A percentile compares a stretch with the other conserved stretches of the same genome.
Evolutionary conservation across 2,888 invertebrate genomes (phyloP).

Genomic region (Lepas anatifera): DNA sequence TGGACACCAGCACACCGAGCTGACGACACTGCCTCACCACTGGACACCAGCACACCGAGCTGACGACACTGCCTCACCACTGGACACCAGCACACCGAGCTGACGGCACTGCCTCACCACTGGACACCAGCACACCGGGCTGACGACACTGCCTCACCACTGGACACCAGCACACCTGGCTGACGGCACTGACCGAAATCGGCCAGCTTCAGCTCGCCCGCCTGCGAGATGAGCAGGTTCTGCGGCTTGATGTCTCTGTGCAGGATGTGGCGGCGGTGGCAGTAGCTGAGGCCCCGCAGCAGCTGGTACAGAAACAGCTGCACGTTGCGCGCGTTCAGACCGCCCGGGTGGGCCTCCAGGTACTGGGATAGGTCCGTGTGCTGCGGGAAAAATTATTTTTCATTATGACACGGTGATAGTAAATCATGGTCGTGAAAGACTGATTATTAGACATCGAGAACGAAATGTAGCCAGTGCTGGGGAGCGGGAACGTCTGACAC

Average conservation of each 20-base stretch:
- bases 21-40: too few species aligned
- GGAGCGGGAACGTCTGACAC: too few species aligned
- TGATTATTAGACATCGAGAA: too few species aligned
- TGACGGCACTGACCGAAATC: slow-evolving; percentile 58
- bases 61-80: too few species aligned
- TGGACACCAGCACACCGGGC: neutral
- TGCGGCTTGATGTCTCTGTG: slow-evolving; percentile 98
- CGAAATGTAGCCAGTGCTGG: too few species aligned
- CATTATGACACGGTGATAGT: too few species aligned
- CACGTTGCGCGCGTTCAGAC: slow-evolving; percentile 86
- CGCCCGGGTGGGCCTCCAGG: slow-evolving; percentile 91
- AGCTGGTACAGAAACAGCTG: slow-evolving; percentile 94
- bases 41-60: too few species aligned
- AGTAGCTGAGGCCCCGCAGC: slow-evolving; percentile 87
- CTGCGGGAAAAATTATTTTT: slow-evolving; percentile 38
- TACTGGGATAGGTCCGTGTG: slow-evolving; percentile 98
- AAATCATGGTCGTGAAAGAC: too few species aligned
- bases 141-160: too few species aligned
- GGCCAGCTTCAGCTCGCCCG: slow-evolving; percentile 93
- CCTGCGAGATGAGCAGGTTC: slow-evolving; percentile 91
- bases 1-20: too few species aligned
- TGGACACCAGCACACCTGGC: neutral
- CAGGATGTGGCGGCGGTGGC: slow-evolving; percentile 88
- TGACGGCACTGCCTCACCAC: too few species aligned
- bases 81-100: too few species aligned